Evolutionary conservation across 2,888 invertebrate genomes (phyloP).

Genomic region (Leptopilina myrica): DNA sequence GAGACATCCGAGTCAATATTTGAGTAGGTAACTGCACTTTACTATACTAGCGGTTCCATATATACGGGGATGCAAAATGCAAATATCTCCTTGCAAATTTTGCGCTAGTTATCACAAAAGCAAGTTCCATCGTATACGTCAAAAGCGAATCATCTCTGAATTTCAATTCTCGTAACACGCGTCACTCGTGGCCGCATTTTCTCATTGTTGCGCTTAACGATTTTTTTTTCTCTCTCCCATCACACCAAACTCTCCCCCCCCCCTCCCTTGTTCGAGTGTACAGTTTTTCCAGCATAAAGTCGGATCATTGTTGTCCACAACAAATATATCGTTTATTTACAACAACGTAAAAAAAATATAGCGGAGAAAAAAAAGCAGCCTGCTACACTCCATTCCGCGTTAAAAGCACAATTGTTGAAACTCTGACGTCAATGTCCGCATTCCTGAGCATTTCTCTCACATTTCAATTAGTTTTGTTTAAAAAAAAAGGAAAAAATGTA

Average conservation of each 20-base stretch:
- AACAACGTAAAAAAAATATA: background rate
- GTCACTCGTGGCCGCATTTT: slow-evolving; percentile 18
- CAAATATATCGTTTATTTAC: slow-evolving; percentile 26
- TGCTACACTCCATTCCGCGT: background rate
- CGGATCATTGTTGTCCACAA: slow-evolving; percentile 7
- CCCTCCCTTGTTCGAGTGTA: background rate
- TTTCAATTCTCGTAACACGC: slow-evolving; percentile 19
- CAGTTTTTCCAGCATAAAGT: slow-evolving; percentile 2
- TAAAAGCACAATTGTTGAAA: slow-evolving; percentile 8
- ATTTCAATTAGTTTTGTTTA: slow-evolving; percentile 6
- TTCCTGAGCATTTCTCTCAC: slow-evolving; percentile 11
- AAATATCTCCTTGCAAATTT: slow-evolving; percentile 29
- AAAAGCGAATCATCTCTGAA: slow-evolving; percentile 27
- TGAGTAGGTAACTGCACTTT: slow-evolving; percentile 46
- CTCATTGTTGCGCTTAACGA: slow-evolving; percentile 6
- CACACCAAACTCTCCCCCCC: too few relatives aligned
- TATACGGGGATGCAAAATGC: slow-evolving; percentile 10
- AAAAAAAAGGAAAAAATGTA: too few relatives aligned
- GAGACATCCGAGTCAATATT: slow-evolving; percentile 54
- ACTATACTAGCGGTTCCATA: background rate
- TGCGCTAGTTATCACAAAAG: slow-evolving; percentile 15
- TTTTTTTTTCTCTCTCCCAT: background rate
- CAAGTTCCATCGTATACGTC: slow-evolving; percentile 16
- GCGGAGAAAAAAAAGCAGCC: background rate
- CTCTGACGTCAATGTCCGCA: slow-evolving; percentile 5